Evolutionary conservation across 2,888 invertebrate genomes (phyloP).

Genomic region (Elegia similella): DNA sequence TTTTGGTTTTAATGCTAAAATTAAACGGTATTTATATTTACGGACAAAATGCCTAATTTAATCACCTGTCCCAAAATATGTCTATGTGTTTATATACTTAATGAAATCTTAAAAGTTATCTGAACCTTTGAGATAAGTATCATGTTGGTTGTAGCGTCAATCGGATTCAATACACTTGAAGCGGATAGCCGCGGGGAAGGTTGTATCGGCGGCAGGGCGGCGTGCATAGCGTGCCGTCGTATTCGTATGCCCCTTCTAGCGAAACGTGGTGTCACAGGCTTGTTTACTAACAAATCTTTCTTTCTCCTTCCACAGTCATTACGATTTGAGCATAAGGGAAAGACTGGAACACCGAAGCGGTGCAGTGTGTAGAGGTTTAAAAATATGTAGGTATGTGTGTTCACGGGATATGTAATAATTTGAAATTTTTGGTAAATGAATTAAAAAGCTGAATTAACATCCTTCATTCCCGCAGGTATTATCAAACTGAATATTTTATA

Average conservation of each 20-base stretch:
- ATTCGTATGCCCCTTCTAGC: conserved; percentile 36
- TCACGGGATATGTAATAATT: too few species aligned
- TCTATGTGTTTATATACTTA: neutral
- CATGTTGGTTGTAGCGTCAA: neutral
- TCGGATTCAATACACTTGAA: neutral
- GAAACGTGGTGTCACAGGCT: conserved; percentile 29
- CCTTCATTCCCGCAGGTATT: too few species aligned
- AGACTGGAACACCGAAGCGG: neutral
- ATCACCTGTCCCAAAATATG: neutral
- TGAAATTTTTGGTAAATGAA: too few species aligned
- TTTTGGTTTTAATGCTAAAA: too few species aligned
- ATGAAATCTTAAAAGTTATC: too few species aligned
- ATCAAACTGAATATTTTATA: too few species aligned
- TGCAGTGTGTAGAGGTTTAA: neutral
- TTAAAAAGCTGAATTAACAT: too few species aligned
- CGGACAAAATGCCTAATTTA: too few species aligned
- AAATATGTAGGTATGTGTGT: too few species aligned
- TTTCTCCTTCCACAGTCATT: neutral
- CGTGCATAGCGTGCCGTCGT: conserved; percentile 17
- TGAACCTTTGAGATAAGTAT: neutral
- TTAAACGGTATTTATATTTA: too few species aligned
- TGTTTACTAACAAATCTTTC: conserved; percentile 4
- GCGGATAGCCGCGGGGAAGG: conserved; percentile 1
- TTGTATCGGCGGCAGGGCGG: neutral
- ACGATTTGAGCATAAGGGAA: neutral